Evolutionary conservation across 1,140 invertebrate genomes (phyloP).

Genomic region (Procambarus virginalis): DNA sequence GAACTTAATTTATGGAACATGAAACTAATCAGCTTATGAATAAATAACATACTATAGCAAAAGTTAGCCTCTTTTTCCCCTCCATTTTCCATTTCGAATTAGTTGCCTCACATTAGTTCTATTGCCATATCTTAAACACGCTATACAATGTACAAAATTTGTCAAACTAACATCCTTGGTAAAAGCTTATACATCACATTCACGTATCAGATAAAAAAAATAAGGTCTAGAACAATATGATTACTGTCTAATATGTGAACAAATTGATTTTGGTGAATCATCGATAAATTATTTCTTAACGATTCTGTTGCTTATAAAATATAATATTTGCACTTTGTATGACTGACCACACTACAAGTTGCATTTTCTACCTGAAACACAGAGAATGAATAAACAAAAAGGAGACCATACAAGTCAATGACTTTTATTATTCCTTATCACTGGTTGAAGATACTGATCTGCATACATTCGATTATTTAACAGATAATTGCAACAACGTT

Average conservation of each 20-base stretch:
- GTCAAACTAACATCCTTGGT: background rate
- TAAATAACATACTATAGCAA: background rate
- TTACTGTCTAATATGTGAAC: background rate
- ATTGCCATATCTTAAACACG: slow-evolving; percentile 15
- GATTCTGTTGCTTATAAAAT: background rate
- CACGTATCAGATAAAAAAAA: background rate
- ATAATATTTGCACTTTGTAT: background rate
- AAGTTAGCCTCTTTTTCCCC: background rate
- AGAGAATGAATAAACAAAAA: background rate
- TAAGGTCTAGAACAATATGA: background rate
- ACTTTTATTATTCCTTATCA: background rate
- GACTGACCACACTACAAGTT: background rate
- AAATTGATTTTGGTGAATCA: background rate
- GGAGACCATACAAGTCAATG: background rate
- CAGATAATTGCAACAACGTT: background rate
- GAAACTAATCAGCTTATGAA: background rate
- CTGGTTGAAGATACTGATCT: background rate
- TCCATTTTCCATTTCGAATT: background rate
- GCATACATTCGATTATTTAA: background rate
- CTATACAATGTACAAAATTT: background rate
- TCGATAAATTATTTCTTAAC: background rate
- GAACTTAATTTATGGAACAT: background rate
- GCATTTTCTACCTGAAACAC: background rate
- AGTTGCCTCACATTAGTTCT: background rate
- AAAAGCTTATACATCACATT: background rate